Evolutionary conservation across 2,113 vertebrate genomes (phyloP).

Genomic region (Bubo bubo): DNA sequence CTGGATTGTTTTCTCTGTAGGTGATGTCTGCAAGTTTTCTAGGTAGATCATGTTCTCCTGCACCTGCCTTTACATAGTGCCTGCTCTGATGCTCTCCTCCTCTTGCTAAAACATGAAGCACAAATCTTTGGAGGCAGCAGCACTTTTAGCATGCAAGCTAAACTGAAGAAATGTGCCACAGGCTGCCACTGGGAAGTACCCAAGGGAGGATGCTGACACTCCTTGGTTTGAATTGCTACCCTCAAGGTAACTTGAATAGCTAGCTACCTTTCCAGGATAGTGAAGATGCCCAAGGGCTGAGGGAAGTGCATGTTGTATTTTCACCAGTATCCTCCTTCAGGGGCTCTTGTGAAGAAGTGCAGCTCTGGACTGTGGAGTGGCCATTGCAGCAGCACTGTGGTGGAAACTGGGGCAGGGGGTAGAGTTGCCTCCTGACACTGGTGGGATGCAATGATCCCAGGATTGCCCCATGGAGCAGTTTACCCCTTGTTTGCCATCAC

Average conservation of each 20-base stretch:
- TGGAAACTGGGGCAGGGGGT: background rate
- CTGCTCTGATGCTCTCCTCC: background rate
- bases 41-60: background rate
- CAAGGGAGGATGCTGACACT: background rate
- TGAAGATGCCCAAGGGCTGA: background rate
- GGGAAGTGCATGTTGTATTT: background rate
- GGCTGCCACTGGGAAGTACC: background rate
- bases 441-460: background rate
- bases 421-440: background rate
- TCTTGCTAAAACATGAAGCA: background rate
- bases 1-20: background rate
- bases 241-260: background rate
- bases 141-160: background rate
- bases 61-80: background rate
- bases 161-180: background rate
- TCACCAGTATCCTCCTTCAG: background rate
- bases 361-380: fast-evolving
- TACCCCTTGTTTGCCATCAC: background rate
- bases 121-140: background rate
- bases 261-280: background rate
- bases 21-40: background rate
- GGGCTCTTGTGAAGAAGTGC: background rate
- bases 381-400: background rate
- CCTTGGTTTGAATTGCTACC: background rate
- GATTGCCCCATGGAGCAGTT: background rate